Percentiles rank a stretch among this genome's conserved stretches.
Conservation (phyloP, 2,888 invertebrate genomes). For the Halictus ligatus region DNA sequence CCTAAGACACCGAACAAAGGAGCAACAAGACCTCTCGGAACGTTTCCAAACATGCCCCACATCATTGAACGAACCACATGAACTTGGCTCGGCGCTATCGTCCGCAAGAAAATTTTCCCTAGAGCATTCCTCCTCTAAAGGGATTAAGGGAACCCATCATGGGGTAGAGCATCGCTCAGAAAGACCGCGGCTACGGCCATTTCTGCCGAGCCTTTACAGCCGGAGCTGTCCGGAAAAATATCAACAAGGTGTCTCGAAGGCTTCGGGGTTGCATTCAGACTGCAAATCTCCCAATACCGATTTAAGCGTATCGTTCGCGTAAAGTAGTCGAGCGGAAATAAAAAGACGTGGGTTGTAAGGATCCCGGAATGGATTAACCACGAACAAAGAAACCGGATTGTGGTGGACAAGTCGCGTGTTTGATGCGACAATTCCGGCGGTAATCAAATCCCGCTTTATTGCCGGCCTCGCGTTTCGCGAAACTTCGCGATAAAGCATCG, state of each 20-base stretch:
- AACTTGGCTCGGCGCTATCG: not conserved
- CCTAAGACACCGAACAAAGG: not conserved
- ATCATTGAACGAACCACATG: not conserved
- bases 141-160: not conserved
- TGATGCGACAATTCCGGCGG: conserved; percentile 26
- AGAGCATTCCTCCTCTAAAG: not conserved
- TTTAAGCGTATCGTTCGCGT: not conserved
- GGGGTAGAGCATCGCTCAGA: not conserved
- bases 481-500: conserved; percentile 44
- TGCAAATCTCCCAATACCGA: not conserved
- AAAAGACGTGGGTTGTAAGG: not conserved
- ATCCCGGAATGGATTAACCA: not conserved
- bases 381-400: not conserved
- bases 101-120: not conserved
- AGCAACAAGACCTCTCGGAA: not conserved
- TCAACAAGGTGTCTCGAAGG: not conserved
- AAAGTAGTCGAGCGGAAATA: not conserved
- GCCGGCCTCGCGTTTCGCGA: conserved; percentile 39
- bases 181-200: not conserved
- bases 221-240: not conserved
- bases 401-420: conserved; percentile 19
- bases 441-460: conserved; percentile 68
- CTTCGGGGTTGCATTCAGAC: not conserved
- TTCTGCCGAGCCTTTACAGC: not conserved
- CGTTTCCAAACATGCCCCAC: not conserved